Conservation (phyloP, 2,888 invertebrate genomes). For the Myopa tessellatipennis region DNA sequence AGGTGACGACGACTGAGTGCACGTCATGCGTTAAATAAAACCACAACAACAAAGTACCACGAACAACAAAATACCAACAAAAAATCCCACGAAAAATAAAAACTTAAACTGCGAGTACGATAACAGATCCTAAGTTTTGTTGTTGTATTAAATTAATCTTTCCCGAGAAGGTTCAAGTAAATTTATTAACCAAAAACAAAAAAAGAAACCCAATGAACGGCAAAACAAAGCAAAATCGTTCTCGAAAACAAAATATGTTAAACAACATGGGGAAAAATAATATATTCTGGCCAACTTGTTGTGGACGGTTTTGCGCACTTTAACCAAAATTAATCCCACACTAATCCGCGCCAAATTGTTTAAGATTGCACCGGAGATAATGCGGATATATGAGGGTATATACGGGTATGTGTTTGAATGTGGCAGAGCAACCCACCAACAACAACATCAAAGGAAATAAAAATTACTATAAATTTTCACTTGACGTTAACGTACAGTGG, state of each 20-base stretch:
- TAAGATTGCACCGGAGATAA: constrained; percentile 27
- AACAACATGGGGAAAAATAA: background rate
- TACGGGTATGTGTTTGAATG: background rate
- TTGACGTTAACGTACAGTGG: constrained; percentile 16
- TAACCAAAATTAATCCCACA: constrained; percentile 37
- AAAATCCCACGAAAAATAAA: no score
- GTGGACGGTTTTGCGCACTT: constrained; percentile 2
- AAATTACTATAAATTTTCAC: constrained; percentile 64
- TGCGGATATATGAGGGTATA: background rate
- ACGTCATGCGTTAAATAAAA: no score
- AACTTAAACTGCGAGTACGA: no score
- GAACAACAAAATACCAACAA: no score
- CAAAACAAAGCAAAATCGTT: no score
- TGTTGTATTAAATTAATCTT: background rate
- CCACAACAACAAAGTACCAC: no score
- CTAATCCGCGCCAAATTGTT: constrained; percentile 36
- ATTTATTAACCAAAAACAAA: background rate
- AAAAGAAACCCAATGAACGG: background rate
- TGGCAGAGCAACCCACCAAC: background rate
- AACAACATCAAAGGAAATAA: constrained; percentile 63
- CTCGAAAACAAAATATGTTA: background rate
- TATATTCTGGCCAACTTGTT: background rate
- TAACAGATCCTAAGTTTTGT: no score
- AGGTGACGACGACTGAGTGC: no score
- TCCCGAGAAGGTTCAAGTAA: background rate